Evolutionary conservation across 2,113 vertebrate genomes (phyloP).

Genomic region (Gobius niger): DNA sequence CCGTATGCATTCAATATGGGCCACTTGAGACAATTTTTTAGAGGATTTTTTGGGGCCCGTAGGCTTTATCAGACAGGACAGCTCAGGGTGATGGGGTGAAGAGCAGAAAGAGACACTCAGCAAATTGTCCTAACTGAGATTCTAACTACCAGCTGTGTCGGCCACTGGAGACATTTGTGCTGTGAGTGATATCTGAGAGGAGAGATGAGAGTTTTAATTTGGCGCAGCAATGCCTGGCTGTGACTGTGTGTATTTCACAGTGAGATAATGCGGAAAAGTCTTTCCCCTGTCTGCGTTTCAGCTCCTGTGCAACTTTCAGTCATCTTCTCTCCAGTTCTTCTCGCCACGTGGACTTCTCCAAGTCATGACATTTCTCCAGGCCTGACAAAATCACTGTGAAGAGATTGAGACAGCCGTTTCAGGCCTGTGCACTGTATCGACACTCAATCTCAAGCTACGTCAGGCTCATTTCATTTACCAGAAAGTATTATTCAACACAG

Average conservation of each 20-base stretch:
- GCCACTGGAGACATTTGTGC: constrained; percentile 34
- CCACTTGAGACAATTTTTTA: constrained; percentile 34
- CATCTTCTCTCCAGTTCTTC: constrained; percentile 42
- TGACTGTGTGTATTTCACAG: constrained; percentile 63
- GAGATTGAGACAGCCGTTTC: constrained; percentile 51
- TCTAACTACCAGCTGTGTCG: no score
- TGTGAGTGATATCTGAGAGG: constrained; percentile 56
- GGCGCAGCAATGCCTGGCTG: constrained; percentile 61
- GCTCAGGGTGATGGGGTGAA: no score
- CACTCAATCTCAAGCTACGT: constrained; percentile 52
- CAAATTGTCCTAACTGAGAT: no score
- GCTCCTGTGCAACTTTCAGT: constrained; percentile 42
- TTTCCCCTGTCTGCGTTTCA: constrained; percentile 26
- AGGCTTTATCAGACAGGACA: no score
- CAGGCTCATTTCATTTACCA: constrained; percentile 63
- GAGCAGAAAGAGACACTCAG: no score
- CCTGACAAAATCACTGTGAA: constrained; percentile 63
- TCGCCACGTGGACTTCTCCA: constrained; percentile 75
- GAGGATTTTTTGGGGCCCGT: no score
- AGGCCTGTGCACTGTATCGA: constrained; percentile 59
- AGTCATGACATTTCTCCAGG: constrained; percentile 76
- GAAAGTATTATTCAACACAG: constrained; percentile 59
- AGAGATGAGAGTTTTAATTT: constrained; percentile 71
- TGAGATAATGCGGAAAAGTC: constrained; percentile 64
- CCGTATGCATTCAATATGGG: constrained; percentile 50